Base-by-base conservation (phyloP, 1,140 invertebrate species). In the Papilio dardanus region DNA sequence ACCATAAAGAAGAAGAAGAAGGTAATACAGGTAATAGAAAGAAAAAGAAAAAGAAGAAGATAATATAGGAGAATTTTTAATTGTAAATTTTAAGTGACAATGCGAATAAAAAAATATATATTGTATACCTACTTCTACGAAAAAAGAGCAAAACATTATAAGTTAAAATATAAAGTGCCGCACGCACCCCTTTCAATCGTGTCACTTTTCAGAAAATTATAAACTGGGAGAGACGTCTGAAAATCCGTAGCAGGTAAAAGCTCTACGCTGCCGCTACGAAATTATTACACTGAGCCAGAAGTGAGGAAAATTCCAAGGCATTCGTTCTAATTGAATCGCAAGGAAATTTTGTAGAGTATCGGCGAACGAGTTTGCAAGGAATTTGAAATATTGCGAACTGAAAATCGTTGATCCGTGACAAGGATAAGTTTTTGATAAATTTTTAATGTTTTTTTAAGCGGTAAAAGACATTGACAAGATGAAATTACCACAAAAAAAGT, bases 271-370 rank as follows among this genome's bases (percentile, higher is more conserved):
- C 14, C 40, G 74, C 66, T 73, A 74, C 73, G 77, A 83, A 76
- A 79, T 83, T 86, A 86, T 84, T 83, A 83, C 83, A 75, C 79
- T 77, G 77, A 84, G 81, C 77, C 79, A 76, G 76, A 78, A 71
- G 69, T 71, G 40, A 71, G 62, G 71, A 62, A 75, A 76, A 69
- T 73, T 79, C 76, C 76, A 37, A 77, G 73, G 75, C 74, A 78
- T 83, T 80, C 77, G 65, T 76, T 76, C 77, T 86, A 86, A 86
- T 86, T 86, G 81, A 82, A 85, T 77, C 66, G 74, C 40, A 21
- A n/a, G 73, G 71, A 74, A 79, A 79, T 82, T 83, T 80, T 78
- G 78, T 84, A 82, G 81, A 71, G 75, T 79, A 81, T 81, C 81
- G 76, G 65, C n/a, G 40, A 71, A 28, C 16, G 69, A 31, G 21